Conservation (phyloP, 2,113 vertebrate genomes). For the Pandion haliaetus region DNA sequence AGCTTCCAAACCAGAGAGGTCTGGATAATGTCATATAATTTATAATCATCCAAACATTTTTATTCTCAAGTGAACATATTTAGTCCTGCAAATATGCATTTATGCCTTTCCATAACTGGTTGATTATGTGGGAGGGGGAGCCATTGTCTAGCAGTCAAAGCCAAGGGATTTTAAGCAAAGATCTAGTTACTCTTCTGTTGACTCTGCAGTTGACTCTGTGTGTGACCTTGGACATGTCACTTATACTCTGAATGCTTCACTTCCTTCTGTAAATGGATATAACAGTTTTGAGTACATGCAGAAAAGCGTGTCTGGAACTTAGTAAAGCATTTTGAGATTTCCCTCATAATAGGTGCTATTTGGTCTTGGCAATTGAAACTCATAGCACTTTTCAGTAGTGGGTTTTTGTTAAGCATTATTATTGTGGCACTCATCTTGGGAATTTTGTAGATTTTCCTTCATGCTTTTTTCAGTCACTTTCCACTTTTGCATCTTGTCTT, state of each 20-base stretch:
- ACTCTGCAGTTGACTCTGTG: conserved; percentile 52
- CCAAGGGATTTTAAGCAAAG: conserved; percentile 49
- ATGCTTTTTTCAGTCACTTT: neutral
- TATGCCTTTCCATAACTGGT: conserved; percentile 48
- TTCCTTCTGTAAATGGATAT: conserved; percentile 40
- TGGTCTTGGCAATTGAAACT: neutral
- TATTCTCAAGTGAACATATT: conserved; percentile 47
- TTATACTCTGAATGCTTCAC: conserved; percentile 31
- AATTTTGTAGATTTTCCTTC: neutral
- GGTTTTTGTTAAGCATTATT: neutral
- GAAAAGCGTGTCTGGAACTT: neutral
- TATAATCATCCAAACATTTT: conserved; percentile 41
- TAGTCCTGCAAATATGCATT: conserved; percentile 37
- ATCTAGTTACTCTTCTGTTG: conserved; percentile 47
- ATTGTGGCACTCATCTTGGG: neutral
- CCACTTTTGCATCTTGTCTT: neutral
- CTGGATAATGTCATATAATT: conserved; percentile 52
- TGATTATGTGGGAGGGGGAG: conserved; percentile 63
- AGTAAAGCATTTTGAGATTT: neutral
- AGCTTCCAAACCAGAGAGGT: conserved; percentile 4
- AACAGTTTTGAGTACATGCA: neutral
- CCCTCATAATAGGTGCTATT: neutral
- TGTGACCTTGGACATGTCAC: conserved; percentile 61
- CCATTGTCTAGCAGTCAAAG: conserved; percentile 65
- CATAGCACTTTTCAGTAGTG: neutral